Evolutionary conservation across 2,888 invertebrate genomes (phyloP).

Genomic region (Thalpophila matura): DNA sequence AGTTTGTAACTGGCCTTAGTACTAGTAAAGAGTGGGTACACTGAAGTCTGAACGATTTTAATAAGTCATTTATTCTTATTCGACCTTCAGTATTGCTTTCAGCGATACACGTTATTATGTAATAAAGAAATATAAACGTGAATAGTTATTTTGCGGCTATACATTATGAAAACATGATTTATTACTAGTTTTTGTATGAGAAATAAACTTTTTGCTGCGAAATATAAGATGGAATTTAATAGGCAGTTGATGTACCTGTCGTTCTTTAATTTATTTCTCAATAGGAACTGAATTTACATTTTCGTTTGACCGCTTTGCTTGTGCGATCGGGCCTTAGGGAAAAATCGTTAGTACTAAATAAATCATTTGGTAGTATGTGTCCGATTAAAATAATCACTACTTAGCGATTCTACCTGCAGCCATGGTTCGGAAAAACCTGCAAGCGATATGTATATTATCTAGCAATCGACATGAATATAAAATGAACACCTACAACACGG

Average conservation of each 20-base stretch:
- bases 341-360: constrained; percentile 30
- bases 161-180: constrained; percentile 16
- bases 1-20: constrained; percentile 13
- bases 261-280: constrained; percentile 9
- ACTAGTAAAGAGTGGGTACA: not conserved
- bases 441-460: no score
- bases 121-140: not conserved
- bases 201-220: not conserved
- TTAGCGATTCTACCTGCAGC: constrained; percentile 10
- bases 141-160: not conserved
- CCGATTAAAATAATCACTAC: constrained; percentile 45
- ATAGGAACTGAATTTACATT: constrained; percentile 1
- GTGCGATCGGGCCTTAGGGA: constrained; percentile 11
- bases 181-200: not conserved
- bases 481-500: not conserved
- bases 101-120: not conserved
- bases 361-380: not conserved
- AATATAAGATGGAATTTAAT: constrained; percentile 9
- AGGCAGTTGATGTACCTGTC: not conserved
- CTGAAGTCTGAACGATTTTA: not conserved
- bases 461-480: not conserved
- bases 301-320: constrained; percentile 7
- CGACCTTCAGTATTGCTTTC: constrained; percentile 7
- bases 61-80: constrained; percentile 3
- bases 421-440: constrained; percentile 1